These are phyloP conservation scores for Odontamblyopus lacepedii DNA, from an alignment of 2,797 vertebrate genomes.

Conservation along the genomic window DNA sequence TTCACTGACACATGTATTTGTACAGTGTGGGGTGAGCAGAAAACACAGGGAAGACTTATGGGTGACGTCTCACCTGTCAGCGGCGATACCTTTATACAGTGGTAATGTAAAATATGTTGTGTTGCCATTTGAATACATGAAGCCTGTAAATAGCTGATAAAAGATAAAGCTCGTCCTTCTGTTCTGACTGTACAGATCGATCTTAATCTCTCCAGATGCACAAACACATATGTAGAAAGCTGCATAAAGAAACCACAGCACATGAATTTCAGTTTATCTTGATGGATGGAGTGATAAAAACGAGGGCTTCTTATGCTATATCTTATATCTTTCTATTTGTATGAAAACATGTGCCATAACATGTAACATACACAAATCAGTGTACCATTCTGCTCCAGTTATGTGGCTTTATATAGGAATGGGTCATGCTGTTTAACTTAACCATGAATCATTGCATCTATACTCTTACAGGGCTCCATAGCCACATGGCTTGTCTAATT, in stretches of 20 bases:
- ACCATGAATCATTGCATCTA: too few species aligned
- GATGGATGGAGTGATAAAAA: slow-evolving; percentile 1
- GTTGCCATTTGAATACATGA: not conserved
- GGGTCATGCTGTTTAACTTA: not conserved
- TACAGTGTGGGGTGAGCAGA: not conserved
- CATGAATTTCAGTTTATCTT: slow-evolving; percentile 1
- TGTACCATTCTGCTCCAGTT: not conserved
- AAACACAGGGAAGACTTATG: not conserved
- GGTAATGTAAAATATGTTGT: not conserved
- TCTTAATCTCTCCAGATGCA: slow-evolving; percentile 8
- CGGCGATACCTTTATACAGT: not conserved
- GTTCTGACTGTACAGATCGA: not conserved
- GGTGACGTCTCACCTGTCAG: not conserved
- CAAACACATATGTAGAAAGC: slow-evolving; percentile 7
- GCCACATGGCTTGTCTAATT: too few species aligned
- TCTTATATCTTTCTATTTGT: not conserved
- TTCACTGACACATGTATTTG: not conserved
- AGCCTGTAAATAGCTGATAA: slow-evolving; percentile 1
- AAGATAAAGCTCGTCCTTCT: slow-evolving; percentile 10
- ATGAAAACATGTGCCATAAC: not conserved
- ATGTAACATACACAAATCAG: not conserved
- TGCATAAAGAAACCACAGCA: not conserved
- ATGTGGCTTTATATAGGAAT: not conserved
- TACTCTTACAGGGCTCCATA: too few species aligned
- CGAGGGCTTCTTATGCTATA: not conserved